Conservation (phyloP, 1,140 invertebrate species). For the Harpegnathos saltator region DNA sequence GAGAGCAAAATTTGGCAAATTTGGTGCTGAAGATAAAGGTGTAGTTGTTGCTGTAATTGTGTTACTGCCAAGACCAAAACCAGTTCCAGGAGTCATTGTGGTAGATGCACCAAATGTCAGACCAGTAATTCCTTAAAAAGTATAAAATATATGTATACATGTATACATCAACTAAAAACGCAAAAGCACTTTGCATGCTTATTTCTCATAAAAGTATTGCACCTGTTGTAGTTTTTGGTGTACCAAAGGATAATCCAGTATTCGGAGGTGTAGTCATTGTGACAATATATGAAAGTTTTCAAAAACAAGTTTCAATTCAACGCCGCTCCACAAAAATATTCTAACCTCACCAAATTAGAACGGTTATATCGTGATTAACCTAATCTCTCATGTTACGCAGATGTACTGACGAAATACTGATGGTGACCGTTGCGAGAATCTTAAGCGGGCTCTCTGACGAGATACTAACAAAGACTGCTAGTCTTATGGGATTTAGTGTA, state of each 20-base stretch:
- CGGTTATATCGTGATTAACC: background rate
- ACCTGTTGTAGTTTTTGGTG: constrained; percentile 36
- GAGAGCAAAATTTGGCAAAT: constrained; percentile 37
- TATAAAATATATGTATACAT: background rate
- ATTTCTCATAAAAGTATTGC: background rate
- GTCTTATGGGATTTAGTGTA: too few species aligned
- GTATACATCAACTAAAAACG: background rate
- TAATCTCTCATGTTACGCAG: too few species aligned
- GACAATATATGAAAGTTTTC: too few species aligned
- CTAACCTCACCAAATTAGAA: background rate
- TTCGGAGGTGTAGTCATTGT: constrained; percentile 50
- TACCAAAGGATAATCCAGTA: constrained; percentile 64
- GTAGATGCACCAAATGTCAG: constrained; percentile 61
- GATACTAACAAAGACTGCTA: too few species aligned
- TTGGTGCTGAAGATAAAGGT: constrained; percentile 22
- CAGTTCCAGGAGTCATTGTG: constrained; percentile 73
- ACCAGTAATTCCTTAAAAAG: background rate
- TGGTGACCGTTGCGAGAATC: too few species aligned
- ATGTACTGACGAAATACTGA: too few species aligned
- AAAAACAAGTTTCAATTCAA: background rate
- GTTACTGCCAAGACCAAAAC: constrained; percentile 69
- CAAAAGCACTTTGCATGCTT: background rate
- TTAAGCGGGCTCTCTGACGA: too few species aligned
- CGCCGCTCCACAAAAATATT: background rate
- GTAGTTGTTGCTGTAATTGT: constrained; percentile 70